Evolutionary conservation across 1,140 invertebrate genomes (phyloP).

Genomic region (Lethrus apterus): DNA sequence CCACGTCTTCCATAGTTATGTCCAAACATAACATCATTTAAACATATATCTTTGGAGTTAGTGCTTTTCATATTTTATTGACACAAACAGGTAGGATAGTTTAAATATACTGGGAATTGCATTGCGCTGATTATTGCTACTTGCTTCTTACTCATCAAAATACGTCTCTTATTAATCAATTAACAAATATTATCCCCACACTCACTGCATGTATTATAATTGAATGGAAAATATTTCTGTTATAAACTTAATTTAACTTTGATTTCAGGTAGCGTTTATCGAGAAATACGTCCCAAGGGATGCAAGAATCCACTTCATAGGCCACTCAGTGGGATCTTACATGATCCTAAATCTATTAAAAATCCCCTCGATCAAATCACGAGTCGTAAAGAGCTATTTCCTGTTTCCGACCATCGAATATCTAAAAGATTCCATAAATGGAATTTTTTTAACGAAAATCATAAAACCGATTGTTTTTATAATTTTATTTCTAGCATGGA

Average conservation of each 20-base stretch:
- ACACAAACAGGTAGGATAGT: too few species aligned
- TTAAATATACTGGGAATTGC: too few species aligned
- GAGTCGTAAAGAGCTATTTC: conserved; percentile 54
- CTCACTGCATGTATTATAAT: too few species aligned
- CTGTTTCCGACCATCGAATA: conserved; percentile 78
- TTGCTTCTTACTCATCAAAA: too few species aligned
- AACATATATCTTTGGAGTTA: too few species aligned
- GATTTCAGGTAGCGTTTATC: conserved; percentile 57
- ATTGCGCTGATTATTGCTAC: too few species aligned
- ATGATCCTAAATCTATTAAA: conserved; percentile 69
- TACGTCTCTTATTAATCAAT: too few species aligned
- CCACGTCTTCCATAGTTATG: too few species aligned
- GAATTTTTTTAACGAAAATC: conserved; percentile 50
- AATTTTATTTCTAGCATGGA: conserved; percentile 49
- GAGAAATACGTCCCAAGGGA: conserved; percentile 59
- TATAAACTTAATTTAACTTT: conserved; percentile 18
- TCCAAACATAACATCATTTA: too few species aligned
- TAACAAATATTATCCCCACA: too few species aligned
- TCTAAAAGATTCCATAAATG: conserved; percentile 65
- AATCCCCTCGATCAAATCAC: conserved; percentile 42
- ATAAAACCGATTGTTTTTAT: conserved; percentile 49
- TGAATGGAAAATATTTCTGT: too few species aligned
- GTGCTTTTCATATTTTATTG: too few species aligned
- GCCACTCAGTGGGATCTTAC: conserved; percentile 80
- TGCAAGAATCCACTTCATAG: conserved; percentile 64